These are phyloP conservation scores for Myodes glareolus DNA, from an alignment of 2,113 vertebrate genomes.

Conservation along the genomic window DNA sequence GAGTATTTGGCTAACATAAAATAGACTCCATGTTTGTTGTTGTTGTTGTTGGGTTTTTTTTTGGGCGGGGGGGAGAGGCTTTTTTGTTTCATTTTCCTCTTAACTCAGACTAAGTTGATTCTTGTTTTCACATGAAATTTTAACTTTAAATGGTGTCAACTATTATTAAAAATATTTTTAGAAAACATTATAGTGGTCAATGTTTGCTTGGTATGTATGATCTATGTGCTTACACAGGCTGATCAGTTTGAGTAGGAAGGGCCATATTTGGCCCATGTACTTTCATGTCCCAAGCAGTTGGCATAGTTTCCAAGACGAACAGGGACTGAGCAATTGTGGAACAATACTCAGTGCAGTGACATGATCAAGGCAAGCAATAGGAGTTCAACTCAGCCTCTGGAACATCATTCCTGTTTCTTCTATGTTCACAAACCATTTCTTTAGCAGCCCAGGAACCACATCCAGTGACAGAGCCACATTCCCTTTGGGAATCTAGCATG, in stretches of 20 bases:
- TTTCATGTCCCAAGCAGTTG: background rate
- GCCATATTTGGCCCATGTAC: background rate
- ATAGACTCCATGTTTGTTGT: background rate
- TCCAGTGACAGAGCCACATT: background rate
- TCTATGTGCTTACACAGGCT: background rate
- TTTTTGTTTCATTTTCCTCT: background rate
- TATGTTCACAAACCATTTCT: background rate
- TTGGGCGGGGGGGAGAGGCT: background rate
- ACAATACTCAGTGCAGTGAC: background rate
- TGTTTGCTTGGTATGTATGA: background rate
- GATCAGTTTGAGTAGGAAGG: background rate
- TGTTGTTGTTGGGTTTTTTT: background rate
- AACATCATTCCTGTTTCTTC: background rate
- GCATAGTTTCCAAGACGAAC: background rate
- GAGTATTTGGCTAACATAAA: background rate
- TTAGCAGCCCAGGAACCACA: background rate
- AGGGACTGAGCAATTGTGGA: background rate
- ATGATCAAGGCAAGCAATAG: background rate
- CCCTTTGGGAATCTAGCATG: background rate
- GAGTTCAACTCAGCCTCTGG: background rate
- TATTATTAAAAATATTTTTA: background rate
- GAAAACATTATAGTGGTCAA: background rate
- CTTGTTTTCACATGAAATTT: background rate
- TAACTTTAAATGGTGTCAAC: background rate
- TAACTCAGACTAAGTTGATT: constrained; percentile 10